Evolutionary conservation across 2,888 invertebrate species (phyloP).

Genomic region (Lithophane semibrunnea): DNA sequence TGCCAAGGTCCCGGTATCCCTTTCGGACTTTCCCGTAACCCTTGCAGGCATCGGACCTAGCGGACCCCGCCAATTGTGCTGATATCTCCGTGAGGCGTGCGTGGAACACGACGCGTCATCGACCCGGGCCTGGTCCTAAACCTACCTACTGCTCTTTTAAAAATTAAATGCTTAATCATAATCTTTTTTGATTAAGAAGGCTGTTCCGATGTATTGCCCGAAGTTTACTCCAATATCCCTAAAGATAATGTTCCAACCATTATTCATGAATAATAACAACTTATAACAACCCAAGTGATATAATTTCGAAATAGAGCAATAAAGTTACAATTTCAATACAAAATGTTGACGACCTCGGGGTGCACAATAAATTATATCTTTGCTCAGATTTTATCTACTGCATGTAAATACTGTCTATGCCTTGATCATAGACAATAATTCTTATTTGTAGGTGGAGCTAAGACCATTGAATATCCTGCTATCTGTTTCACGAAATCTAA

Average conservation of each 20-base stretch:
- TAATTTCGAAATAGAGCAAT: neutral
- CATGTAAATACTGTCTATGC: conserved; percentile 30
- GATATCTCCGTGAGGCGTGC: too few species aligned
- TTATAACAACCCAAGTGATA: neutral
- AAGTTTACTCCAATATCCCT: neutral
- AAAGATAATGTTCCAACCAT: neutral
- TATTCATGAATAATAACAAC: neutral
- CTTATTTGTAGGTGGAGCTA: conserved; percentile 25
- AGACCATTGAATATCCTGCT: conserved; percentile 13
- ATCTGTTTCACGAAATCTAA: conserved; percentile 24
- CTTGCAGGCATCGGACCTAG: too few species aligned
- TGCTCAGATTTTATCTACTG: conserved; percentile 33
- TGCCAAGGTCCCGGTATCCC: too few species aligned
- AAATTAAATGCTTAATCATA: neutral
- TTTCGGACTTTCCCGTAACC: too few species aligned
- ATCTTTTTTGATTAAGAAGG: neutral
- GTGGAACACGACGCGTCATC: too few species aligned
- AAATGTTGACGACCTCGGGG: conserved; percentile 57
- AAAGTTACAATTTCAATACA: conserved; percentile 41
- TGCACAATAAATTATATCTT: conserved; percentile 31
- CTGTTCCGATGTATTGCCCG: neutral
- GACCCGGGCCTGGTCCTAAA: too few species aligned
- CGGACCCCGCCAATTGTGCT: too few species aligned
- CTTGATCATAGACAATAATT: conserved; percentile 39
- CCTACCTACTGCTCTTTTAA: too few species aligned